Evolutionary conservation across 2,888 invertebrate genomes (phyloP).

Genomic region (Phengaris alcon): DNA sequence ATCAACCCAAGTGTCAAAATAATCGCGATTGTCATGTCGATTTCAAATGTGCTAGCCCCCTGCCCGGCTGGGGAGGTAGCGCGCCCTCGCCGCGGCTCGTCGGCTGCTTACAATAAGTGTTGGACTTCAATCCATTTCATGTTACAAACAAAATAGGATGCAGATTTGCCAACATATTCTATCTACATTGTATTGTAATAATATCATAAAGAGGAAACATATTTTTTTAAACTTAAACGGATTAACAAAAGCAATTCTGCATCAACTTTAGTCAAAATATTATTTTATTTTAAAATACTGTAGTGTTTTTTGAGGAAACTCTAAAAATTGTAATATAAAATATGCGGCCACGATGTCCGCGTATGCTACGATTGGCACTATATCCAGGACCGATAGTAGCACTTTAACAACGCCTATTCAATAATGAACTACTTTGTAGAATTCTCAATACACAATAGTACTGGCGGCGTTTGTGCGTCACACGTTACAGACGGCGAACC

Average conservation of each 20-base stretch:
- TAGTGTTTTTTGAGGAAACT: neutral
- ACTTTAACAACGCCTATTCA: neutral
- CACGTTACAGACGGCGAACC: neutral
- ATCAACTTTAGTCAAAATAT: neutral
- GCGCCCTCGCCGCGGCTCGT: neutral
- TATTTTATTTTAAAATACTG: neutral
- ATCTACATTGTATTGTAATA: neutral
- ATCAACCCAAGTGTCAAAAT: neutral
- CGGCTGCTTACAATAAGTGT: no score
- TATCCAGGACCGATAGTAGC: neutral
- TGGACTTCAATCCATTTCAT: neutral
- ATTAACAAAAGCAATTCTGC: no score
- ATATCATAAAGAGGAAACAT: constrained; percentile 1
- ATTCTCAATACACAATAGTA: neutral
- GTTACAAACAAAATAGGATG: neutral
- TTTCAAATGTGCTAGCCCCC: neutral
- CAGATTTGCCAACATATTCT: neutral
- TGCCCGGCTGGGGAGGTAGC: neutral
- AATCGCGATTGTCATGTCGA: neutral
- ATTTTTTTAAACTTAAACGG: neutral
- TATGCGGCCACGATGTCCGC: neutral
- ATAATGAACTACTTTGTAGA: constrained; percentile 4
- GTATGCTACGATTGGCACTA: constrained; percentile 4
- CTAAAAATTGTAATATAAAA: neutral
- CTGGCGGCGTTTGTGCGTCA: neutral